Evolutionary conservation across 2,113 vertebrate genomes (phyloP), one percentile per base, ranked within the genome.

Genomic region (Atherinomorus stipes): DNA sequence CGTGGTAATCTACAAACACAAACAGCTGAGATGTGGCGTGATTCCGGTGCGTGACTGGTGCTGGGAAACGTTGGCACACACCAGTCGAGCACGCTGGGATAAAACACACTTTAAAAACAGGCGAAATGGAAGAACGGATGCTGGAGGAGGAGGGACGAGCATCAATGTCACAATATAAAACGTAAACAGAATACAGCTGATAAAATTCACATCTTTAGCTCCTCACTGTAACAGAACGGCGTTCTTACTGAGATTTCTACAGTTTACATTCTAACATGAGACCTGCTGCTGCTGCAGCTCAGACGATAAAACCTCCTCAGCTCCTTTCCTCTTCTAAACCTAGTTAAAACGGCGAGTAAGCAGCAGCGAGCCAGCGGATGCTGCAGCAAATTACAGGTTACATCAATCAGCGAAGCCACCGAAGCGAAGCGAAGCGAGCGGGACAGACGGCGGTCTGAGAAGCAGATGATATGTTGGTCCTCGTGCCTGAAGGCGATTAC

Each of bases 371-470:
- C 63, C 72, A 65, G 26, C n/a, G n/a, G n/a, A n/a, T n/a, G n/a
- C n/a, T n/a, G n/a, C n/a, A 85, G 88, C 83, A 84, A 50, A 84
- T 44, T 81, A 76, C 82, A 58, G 62, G 80, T 87, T 72, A 91
- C 91, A 80, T 67, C 66, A 72, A 86, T 79, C 80, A 90, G 80
- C 86, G 38, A 86, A 86, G 86, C 66, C 26, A 91, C 82, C 18
- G 74, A 80, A 92, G 76, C 85, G 76, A 77, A 88, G 83, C 81
- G 57, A 86, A 92, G 90, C 89, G 63, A 90, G 89, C 87, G 37
- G n/a, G n/a, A n/a, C n/a, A n/a, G n/a, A n/a, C n/a, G n/a, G n/a
- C n/a, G 49, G 47, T 83, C 77, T 66, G 52, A 60, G 13, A 54
- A 64, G 26, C 65, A 77, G 82, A 67, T 57, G 63, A 44, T 76